Conservation (phyloP, 2,888 invertebrate species). For the Apantesis nais region DNA sequence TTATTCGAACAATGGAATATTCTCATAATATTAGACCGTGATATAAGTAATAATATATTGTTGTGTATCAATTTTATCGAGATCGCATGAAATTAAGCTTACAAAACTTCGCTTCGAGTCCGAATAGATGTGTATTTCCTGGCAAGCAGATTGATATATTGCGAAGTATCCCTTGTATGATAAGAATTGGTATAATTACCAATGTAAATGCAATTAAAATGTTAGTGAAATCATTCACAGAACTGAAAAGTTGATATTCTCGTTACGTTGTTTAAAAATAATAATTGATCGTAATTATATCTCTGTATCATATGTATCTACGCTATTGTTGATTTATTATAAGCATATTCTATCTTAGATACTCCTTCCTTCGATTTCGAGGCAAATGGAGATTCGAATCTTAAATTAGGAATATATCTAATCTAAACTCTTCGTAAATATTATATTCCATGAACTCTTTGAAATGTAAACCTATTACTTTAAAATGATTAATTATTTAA, state of each 20-base stretch:
- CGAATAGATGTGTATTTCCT: slow-evolving; percentile 61
- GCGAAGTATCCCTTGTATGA: slow-evolving; percentile 39
- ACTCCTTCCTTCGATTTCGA: slow-evolving; percentile 47
- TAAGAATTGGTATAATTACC: slow-evolving; percentile 50
- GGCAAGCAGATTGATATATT: slow-evolving; percentile 46
- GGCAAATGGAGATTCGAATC: slow-evolving; percentile 44
- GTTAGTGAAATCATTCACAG: slow-evolving; percentile 85
- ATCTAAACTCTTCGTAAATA: slow-evolving; percentile 34
- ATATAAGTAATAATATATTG: slow-evolving; percentile 56
- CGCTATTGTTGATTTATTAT: slow-evolving; percentile 80
- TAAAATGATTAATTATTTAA: neutral
- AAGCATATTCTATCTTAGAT: slow-evolving; percentile 71
- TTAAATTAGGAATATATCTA: slow-evolving; percentile 39
- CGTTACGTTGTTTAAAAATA: slow-evolving; percentile 80
- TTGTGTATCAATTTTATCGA: slow-evolving; percentile 66
- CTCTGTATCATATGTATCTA: slow-evolving; percentile 79
- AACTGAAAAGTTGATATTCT: slow-evolving; percentile 84
- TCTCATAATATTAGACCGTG: slow-evolving; percentile 25
- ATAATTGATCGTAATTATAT: slow-evolving; percentile 74
- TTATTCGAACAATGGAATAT: slow-evolving; percentile 20
- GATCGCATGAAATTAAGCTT: slow-evolving; percentile 69
- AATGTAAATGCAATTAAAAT: slow-evolving; percentile 68
- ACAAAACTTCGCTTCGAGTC: slow-evolving; percentile 65
- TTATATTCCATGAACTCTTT: slow-evolving; percentile 20
- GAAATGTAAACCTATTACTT: neutral